phyloP scores from a whole-genome alignment of 1,140 invertebrate species.

The Phocides pigmalion region DNA sequence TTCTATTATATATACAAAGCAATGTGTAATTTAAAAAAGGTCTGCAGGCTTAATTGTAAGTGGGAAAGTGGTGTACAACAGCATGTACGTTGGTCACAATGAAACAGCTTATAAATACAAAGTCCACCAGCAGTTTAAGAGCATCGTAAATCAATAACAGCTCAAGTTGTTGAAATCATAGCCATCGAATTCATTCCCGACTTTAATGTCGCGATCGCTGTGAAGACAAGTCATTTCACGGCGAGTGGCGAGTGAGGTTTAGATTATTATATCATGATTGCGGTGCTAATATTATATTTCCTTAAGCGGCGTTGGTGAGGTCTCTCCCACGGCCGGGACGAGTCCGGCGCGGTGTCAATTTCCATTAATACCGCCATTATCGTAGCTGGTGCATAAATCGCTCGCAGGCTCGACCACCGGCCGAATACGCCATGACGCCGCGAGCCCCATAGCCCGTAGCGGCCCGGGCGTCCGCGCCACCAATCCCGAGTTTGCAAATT shows the following conservation, averaged over 20 bases:
- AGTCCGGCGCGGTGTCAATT: slow-evolving; percentile 61
- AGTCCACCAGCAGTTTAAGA: too few relatives aligned
- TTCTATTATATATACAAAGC: too few relatives aligned
- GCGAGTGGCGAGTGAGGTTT: slow-evolving; percentile 52
- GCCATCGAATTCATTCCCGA: slow-evolving; percentile 57
- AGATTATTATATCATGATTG: slow-evolving; percentile 71
- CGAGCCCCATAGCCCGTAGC: slow-evolving; percentile 10
- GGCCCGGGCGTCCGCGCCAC: slow-evolving; percentile 10
- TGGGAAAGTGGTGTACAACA: too few relatives aligned
- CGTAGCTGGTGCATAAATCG: slow-evolving; percentile 67
- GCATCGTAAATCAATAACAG: background rate
- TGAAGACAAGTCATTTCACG: slow-evolving; percentile 54
- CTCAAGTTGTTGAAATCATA: slow-evolving; percentile 43
- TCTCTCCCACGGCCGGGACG: slow-evolving; percentile 51
- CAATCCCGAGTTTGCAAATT: slow-evolving; percentile 26
- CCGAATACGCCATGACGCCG: slow-evolving; percentile 26
- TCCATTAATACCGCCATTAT: slow-evolving; percentile 72
- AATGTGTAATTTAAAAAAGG: too few relatives aligned
- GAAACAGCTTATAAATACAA: background rate
- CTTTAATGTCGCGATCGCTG: slow-evolving; percentile 48
- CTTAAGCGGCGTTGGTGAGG: slow-evolving; percentile 50
- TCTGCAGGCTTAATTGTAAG: too few relatives aligned
- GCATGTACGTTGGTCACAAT: too few relatives aligned
- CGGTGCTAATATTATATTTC: slow-evolving; percentile 73
- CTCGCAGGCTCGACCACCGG: slow-evolving; percentile 60